Conservation (phyloP, 2,797 vertebrate species). For the Momotus momota region DNA sequence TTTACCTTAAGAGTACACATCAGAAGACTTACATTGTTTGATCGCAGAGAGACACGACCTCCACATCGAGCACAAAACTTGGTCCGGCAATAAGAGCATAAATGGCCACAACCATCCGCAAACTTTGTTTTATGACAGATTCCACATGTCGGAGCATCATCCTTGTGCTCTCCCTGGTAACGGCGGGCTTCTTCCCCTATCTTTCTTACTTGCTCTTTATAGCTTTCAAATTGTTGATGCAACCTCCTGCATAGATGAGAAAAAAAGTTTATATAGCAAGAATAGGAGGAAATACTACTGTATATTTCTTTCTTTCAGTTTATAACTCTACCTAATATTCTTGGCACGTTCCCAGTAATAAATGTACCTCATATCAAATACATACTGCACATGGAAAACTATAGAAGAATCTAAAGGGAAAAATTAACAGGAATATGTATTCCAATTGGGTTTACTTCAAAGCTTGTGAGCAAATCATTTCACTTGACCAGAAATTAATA, state of each 20-base stretch:
- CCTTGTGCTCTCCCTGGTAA: constrained; percentile 93
- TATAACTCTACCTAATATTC: neutral
- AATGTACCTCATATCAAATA: neutral
- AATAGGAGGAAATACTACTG: neutral
- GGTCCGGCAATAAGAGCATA: constrained; percentile 98
- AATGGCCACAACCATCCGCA: constrained; percentile 95
- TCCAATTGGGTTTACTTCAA: neutral
- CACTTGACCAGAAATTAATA: neutral
- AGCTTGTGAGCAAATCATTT: neutral
- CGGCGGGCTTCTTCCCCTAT: constrained; percentile 94
- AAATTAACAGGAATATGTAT: neutral
- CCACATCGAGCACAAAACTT: constrained; percentile 98
- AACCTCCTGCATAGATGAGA: constrained; percentile 87
- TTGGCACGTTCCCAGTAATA: neutral
- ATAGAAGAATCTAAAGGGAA: neutral
- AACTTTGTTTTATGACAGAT: constrained; percentile 99
- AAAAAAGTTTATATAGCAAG: constrained; percentile 66
- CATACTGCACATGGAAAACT: neutral
- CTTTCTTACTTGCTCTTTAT: constrained; percentile 97
- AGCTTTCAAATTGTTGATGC: constrained; percentile 99
- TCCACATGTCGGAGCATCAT: constrained; percentile 97
- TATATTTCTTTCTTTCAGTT: neutral
- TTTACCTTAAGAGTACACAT: neutral
- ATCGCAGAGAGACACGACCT: constrained; percentile 95
- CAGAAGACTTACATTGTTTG: constrained; percentile 92